Base-by-base conservation (phyloP, 2,797 vertebrate genomes). In the Onychomys torridus region DNA sequence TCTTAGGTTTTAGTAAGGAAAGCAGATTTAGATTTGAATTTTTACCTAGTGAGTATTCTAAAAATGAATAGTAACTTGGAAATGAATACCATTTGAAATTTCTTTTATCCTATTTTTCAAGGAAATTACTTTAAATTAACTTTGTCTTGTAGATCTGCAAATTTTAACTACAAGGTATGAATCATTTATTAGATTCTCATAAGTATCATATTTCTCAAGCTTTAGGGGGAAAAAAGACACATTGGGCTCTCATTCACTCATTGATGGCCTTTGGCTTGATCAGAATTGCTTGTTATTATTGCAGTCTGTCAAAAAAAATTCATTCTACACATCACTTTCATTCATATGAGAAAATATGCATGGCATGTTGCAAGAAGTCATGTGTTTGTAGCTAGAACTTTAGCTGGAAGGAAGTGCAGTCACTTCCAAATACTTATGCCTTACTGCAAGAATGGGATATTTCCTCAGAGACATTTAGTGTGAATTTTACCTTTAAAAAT, bases 401-500 rank as follows among this genome's bases (percentile, higher is more conserved):
- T 71, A 57, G 34, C 76, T 55, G 73, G 40, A 79, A 86, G 2
- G 2, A 77, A 59, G 90, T 65, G 0, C 55, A 69, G 19, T 79
- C 13, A 90, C 2, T 93, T 55, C 40, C 81, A 87, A 89, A 6
- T 79, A 90, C 27, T 88, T 63, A 43, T 8, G 17, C 1, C 77
- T 89, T 89, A 79, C 16, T 46, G 43, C 82, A 89, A 85, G 57
- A 92, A 71, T n/a, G 81, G 5, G 59, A 81, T 34, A 67, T 81
- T 79, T 63, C 8, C 46, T 52, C 32, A 17, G 27, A 95, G 92
- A 9, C 34, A 52, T 92, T 78, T 27, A 49, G 4, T 75, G 43
- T 93, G 32, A 0, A 71, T 87, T 91, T 19, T 79, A 16, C 17
- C 46, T 77, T 96, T 91, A 75, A 93, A 93, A 94, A 46, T 40